Percentiles rank a stretch among this genome's conserved stretches.
These are phyloP conservation scores for Mellivora capensis DNA, from an alignment of 2,113 vertebrate genomes.

Conservation along the genomic window DNA sequence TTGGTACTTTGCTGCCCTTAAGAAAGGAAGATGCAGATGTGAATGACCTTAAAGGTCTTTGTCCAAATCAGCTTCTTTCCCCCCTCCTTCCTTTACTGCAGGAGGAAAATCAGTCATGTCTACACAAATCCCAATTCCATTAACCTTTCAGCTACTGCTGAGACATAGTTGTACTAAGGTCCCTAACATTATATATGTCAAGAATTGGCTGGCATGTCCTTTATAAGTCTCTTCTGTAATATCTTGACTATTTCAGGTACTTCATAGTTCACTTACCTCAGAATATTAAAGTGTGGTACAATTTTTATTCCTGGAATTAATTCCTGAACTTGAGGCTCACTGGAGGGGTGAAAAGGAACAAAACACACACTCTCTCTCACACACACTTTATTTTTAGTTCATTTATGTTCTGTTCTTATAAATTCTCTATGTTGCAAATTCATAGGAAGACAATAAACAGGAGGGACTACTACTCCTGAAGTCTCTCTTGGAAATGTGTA, in stretches of 20 bases:
- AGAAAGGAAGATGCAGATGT: constrained; percentile 60
- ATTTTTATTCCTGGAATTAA: constrained; percentile 63
- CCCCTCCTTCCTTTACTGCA: background rate
- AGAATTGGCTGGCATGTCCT: constrained; percentile 45
- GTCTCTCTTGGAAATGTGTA: background rate
- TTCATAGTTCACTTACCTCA: constrained; percentile 42
- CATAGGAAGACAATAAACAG: background rate
- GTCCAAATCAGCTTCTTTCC: constrained; percentile 18
- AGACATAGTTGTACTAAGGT: constrained; percentile 52
- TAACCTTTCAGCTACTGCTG: constrained; percentile 69
- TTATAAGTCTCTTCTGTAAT: constrained; percentile 53
- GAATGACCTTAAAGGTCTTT: constrained; percentile 63
- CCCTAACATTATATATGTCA: constrained; percentile 49
- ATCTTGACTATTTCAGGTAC: constrained; percentile 50
- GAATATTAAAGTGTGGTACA: constrained; percentile 52
- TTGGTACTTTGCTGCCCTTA: constrained; percentile 4
- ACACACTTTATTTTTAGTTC: background rate
- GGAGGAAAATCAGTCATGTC: constrained; percentile 66
- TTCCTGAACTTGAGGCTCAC: background rate
- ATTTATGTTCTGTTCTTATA: background rate
- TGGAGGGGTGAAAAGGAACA: background rate
- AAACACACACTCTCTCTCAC: background rate
- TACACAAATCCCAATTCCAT: constrained; percentile 71
- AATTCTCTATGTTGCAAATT: background rate
- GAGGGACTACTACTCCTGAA: background rate